Base-by-base conservation (phyloP, 1,140 invertebrate species). In the Chymomyza costata region DNA sequence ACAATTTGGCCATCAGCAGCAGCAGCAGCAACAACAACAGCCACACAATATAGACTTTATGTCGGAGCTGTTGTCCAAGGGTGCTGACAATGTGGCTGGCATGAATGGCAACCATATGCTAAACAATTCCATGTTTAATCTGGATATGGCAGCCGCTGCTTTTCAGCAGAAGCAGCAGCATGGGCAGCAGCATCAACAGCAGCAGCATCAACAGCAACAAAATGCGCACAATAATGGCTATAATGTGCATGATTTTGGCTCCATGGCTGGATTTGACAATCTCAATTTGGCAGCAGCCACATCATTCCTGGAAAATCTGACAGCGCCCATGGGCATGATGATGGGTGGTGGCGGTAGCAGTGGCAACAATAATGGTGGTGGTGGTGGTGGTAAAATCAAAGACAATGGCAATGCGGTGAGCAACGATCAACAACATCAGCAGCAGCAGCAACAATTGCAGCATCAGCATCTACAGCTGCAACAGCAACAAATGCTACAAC, bases 41-140 rank as follows among this genome's bases (percentile, higher is more conserved):
- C 61, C 65, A 16, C 60, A 80, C 1, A 58, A 61, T 5, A 65
- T 84, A 39, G 82, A 85, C 39, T 65, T 78, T 21, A 73, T 85
- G 55, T 67, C 81, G 8, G 82, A 84, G 49, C 25, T 84, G 50
- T 45, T 84, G 28, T 51, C 63, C 11, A 85, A 84, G 38, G 50
- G 48, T 3, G 49, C 74, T 1, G 82, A 84, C 7, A 60, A 62
- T 45, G 82, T 76, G 8, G 39, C 63, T 32, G 68, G 71, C 1
- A 83, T 85, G 65, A 85, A 85, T 51, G 83, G 83, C 17, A 85
- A 85, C 43, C 82, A 84, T 52, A 50, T 83, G 41, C 43, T 84
- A 1, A 61, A 70, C 18, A 55, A 44, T 11, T 13, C 47, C n/a
- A 63, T 78, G 28, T 83, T 82, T 14, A 59, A 60, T 14, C 49